Evolutionary conservation across 30 jellyfish, hydroid and myxozoan genomes (phyloP), one percentile per base, ranked within the genome.

Genomic region (Nemopilema nomurai): DNA sequence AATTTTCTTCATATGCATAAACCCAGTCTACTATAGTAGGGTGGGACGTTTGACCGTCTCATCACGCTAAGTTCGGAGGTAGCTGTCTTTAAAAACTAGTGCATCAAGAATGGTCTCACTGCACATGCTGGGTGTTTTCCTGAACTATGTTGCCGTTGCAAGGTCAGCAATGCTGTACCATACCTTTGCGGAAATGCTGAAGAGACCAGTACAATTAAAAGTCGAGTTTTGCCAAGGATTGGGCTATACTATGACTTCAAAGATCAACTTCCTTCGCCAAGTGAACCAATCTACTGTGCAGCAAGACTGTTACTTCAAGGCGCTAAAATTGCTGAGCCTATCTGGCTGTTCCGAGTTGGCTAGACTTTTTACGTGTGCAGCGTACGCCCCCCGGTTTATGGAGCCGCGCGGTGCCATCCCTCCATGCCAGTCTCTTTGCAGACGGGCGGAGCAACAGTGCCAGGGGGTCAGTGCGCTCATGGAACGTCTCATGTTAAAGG

Each of bases 231-330:
- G 77, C 77, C 19, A 67, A 32, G 1, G 17, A 18, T 18, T 67
- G 6, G 77, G 77, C 22, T 67, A 67, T 50, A 67, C 49, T 18
- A 4, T n/a, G 32, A 67, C 77, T 4, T 63, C 72, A 6, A 6
- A 18, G 72, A 18, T 63, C 72, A 63, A 63, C n/a, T 63, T 63
- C 72, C 19, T 67, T 41, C 19, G 24, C n/a, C 77, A 67, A 32
- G 13, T 13, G 57, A 24, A 63, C 27, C 77, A 67, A 23, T 16
- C 33, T 0, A 50, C 28, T 8, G 77, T 32, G 6, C 17, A 16
- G 18, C 50, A 26, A 20, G 77, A 67, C 50, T 20, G 8, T 6
- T 50, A 8, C 32, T 67, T 8, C 77, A 67, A 67, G 3, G 28
- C 77, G 32, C 32, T 67, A 4, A 21, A n/a, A 18, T 1, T 67